Evolutionary conservation across 2,888 invertebrate genomes (phyloP).

Genomic region (Epiblema foenella): DNA sequence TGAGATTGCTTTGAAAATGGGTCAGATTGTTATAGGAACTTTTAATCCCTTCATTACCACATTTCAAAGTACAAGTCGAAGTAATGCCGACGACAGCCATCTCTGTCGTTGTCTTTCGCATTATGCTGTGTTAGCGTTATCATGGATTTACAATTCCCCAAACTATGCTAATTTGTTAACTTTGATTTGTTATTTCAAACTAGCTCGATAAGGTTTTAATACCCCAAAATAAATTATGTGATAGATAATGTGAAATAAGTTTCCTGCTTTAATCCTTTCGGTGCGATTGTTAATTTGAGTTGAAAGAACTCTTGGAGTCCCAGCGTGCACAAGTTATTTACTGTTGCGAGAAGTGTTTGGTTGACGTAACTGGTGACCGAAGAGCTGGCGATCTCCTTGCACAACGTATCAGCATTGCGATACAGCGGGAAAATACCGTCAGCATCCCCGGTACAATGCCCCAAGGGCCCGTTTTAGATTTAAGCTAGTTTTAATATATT

Average conservation of each 20-base stretch:
- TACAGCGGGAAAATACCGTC: too few relatives aligned
- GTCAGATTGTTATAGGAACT: not conserved
- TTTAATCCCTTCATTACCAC: not conserved
- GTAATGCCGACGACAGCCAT: constrained; percentile 25
- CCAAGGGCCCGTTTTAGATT: too few relatives aligned
- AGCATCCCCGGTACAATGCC: too few relatives aligned
- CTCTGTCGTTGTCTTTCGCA: constrained; percentile 9
- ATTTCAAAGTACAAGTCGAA: constrained; percentile 10
- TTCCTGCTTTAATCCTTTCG: not conserved
- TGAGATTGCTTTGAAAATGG: not conserved
- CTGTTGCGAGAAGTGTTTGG: too few relatives aligned
- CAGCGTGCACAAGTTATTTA: too few relatives aligned
- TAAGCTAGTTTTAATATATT: too few relatives aligned
- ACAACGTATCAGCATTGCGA: too few relatives aligned
- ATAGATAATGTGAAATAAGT: constrained; percentile 4
- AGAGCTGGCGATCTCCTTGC: too few relatives aligned
- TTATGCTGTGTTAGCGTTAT: constrained; percentile 10
- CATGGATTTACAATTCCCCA: constrained; percentile 18
- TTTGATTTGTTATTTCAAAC: constrained; percentile 43
- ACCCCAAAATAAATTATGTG: constrained; percentile 23
- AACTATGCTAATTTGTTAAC: constrained; percentile 40
- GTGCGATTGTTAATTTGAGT: too few relatives aligned
- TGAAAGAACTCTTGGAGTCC: too few relatives aligned
- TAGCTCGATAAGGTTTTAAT: constrained; percentile 19
- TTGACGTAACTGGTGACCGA: too few relatives aligned